Evolutionary conservation across 2,797 vertebrate species (phyloP).

Genomic region (Coendou prehensilis): DNA sequence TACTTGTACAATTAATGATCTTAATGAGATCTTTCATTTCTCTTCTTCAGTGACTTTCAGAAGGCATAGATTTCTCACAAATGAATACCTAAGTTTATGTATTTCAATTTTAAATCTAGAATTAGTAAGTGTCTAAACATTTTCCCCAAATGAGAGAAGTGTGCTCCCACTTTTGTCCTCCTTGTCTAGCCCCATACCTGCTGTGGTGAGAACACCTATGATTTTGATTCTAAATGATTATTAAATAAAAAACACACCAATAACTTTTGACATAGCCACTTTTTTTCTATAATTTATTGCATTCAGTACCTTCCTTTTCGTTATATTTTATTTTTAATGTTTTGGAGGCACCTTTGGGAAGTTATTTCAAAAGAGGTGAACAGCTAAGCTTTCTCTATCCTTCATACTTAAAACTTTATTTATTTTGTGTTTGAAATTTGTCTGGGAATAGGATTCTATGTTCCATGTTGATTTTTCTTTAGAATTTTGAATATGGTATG

Average conservation of each 20-base stretch:
- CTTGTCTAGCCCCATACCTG: not conserved
- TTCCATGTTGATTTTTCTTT: not conserved
- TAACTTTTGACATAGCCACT: not conserved
- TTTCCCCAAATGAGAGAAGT: not conserved
- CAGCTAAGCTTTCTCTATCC: not conserved
- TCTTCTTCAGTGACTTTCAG: not conserved
- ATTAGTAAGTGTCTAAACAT: not conserved
- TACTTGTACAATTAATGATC: not conserved
- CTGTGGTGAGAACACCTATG: not conserved
- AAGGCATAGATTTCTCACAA: not conserved
- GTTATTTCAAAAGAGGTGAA: constrained; percentile 15
- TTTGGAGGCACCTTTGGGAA: not conserved
- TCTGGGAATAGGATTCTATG: not conserved
- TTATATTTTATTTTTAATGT: not conserved
- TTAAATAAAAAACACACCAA: not conserved
- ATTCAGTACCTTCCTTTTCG: not conserved
- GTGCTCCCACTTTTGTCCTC: not conserved
- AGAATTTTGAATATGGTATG: not conserved
- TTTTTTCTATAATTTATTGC: not conserved
- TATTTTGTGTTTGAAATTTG: not conserved
- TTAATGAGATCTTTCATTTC: not conserved
- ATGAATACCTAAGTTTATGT: not conserved
- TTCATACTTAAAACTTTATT: not conserved
- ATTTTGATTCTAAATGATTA: not conserved
- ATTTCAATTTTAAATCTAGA: not conserved